Conservation (phyloP, 2,888 invertebrate genomes). For the Augiades crinisus region DNA sequence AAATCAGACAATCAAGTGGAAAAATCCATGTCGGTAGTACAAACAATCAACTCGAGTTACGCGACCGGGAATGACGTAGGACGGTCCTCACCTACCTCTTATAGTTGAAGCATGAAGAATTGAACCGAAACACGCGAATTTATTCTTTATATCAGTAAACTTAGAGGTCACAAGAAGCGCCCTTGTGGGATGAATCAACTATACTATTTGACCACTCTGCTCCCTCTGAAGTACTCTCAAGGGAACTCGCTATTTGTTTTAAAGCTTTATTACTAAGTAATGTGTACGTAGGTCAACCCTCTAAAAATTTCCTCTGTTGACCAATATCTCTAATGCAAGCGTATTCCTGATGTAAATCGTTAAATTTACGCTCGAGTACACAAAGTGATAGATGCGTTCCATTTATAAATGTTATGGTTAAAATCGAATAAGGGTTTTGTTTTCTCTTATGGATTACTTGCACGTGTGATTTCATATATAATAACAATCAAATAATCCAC, state of each 20-base stretch:
- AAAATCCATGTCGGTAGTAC: constrained; percentile 77
- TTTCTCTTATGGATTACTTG: no score
- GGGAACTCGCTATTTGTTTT: constrained; percentile 74
- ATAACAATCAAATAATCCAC: no score
- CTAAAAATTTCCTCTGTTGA: constrained; percentile 70
- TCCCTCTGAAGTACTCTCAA: constrained; percentile 43
- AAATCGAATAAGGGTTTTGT: not conserved
- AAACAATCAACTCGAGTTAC: constrained; percentile 80
- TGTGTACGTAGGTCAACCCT: constrained; percentile 80
- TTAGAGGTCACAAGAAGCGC: not conserved
- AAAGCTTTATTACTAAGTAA: constrained; percentile 81
- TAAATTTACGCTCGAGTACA: constrained; percentile 17
- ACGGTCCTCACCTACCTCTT: constrained; percentile 49
- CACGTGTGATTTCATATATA: no score
- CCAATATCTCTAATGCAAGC: constrained; percentile 69
- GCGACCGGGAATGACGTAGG: constrained; percentile 64
- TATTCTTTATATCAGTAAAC: not conserved
- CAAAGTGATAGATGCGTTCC: not conserved
- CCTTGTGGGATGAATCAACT: not conserved
- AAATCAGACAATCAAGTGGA: constrained; percentile 81
- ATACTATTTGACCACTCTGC: constrained; percentile 61
- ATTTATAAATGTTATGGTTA: not conserved
- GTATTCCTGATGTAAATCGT: constrained; percentile 14
- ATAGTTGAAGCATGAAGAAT: constrained; percentile 19
- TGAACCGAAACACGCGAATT: constrained; percentile 8